Evolutionary conservation across 2,113 vertebrate species (phyloP).

Genomic region (Leptosomus discolor): DNA sequence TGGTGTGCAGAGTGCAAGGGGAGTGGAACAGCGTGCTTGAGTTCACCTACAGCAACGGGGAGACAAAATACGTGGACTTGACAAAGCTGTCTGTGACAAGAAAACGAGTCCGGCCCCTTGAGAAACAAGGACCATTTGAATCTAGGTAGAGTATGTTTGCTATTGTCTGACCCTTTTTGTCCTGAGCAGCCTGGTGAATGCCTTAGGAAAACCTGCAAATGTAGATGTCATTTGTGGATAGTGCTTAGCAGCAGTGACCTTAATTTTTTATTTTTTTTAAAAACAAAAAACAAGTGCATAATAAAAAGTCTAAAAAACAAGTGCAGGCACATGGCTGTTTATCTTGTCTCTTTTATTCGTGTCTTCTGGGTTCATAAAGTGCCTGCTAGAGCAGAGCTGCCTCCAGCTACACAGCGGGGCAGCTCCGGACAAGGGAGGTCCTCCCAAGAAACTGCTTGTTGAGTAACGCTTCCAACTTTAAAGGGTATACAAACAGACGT

Average conservation of each 20-base stretch:
- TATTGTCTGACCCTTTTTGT: background rate
- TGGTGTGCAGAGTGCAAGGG: constrained; percentile 92
- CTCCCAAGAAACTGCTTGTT: background rate
- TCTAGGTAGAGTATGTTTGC: constrained; percentile 80
- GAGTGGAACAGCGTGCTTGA: constrained; percentile 96
- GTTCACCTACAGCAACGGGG: constrained; percentile 88
- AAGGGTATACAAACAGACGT: background rate
- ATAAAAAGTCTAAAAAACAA: background rate
- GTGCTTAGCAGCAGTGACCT: background rate
- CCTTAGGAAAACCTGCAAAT: background rate
- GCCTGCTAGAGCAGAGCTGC: background rate
- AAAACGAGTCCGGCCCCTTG: constrained; percentile 86
- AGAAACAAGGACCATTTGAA: constrained; percentile 89
- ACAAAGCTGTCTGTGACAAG: constrained; percentile 85
- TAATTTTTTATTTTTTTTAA: background rate
- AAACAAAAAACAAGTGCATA: background rate
- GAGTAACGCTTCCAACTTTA: background rate
- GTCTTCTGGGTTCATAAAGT: background rate
- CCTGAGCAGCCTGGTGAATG: background rate
- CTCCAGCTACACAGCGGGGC: background rate
- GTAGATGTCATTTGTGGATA: background rate
- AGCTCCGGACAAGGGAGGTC: background rate
- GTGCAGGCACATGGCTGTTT: background rate
- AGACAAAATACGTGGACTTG: constrained; percentile 85
- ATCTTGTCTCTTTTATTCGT: background rate